phyloP scores from a whole-genome alignment of 1,140 invertebrate genomes.

The Drosophila sucinea region DNA sequence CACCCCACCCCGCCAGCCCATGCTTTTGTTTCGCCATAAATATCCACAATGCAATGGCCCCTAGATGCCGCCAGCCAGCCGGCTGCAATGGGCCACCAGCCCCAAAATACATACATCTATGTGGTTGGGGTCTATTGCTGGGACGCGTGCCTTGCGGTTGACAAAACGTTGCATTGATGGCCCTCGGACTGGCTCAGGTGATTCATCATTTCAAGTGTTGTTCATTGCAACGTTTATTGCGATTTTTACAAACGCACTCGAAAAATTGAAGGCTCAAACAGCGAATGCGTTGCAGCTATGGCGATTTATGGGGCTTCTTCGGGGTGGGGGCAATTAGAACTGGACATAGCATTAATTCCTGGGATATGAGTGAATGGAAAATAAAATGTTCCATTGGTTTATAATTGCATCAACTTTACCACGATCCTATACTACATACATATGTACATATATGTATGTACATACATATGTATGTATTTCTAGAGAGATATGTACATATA shows the following conservation, averaged over 20 bases:
- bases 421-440: too few species aligned
- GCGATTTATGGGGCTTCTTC: constrained; percentile 39
- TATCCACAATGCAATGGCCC: constrained; percentile 52
- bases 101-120: too few species aligned
- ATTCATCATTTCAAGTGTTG: constrained; percentile 82
- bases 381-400: too few species aligned
- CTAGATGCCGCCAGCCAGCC: constrained; percentile 14
- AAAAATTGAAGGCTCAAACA: constrained; percentile 41
- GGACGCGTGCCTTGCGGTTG: constrained; percentile 73
- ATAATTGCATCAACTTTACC: too few species aligned
- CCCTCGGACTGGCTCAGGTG: constrained; percentile 58
- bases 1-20: not conserved
- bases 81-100: constrained; percentile 31
- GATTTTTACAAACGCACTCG: constrained; percentile 81
- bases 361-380: too few species aligned
- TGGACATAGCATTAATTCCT: too few species aligned
- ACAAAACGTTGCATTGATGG: constrained; percentile 78
- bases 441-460: too few species aligned
- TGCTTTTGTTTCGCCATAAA: constrained; percentile 53
- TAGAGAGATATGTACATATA: too few species aligned
- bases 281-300: constrained; percentile 30
- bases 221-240: constrained; percentile 82
- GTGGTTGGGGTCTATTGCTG: constrained; percentile 25
- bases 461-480: too few species aligned
- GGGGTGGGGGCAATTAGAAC: too few species aligned